Conservation (phyloP, 2,797 vertebrate species). For the Sarcophilus harrisii region DNA sequence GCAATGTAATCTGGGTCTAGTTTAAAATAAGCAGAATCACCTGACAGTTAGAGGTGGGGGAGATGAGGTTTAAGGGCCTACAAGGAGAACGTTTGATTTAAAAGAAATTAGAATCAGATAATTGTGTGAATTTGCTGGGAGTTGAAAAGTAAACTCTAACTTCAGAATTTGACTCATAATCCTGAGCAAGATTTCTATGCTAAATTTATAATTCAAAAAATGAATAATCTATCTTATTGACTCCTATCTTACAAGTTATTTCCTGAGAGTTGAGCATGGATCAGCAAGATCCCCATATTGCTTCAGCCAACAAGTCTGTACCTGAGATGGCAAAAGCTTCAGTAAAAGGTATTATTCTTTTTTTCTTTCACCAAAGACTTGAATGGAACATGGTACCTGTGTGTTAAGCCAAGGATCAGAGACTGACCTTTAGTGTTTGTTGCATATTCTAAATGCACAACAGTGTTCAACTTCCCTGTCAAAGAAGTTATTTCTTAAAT, state of each 20-base stretch:
- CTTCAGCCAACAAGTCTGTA: conserved; percentile 72
- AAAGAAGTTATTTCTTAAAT: conserved; percentile 31
- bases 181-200: conserved; percentile 64
- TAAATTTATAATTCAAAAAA: conserved; percentile 68
- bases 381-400: conserved; percentile 80
- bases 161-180: conserved; percentile 53
- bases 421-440: conserved; percentile 49
- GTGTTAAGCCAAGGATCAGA: conserved; percentile 48
- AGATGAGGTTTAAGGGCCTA: background rate
- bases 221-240: conserved; percentile 65
- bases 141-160: conserved; percentile 32
- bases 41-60: background rate
- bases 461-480: conserved; percentile 45
- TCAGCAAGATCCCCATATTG: conserved; percentile 41
- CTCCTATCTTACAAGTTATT: conserved; percentile 62
- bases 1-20: conserved; percentile 1
- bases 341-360: conserved; percentile 76
- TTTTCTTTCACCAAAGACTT: conserved; percentile 80
- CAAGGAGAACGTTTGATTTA: background rate
- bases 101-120: conserved; percentile 34
- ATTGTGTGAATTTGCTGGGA: conserved; percentile 37
- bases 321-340: conserved; percentile 75
- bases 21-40: conserved; percentile 35
- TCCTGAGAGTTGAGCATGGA: conserved; percentile 64
- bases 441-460: background rate